These are phyloP conservation scores for Calidris pygmaea DNA, from an alignment of 2,113 vertebrate genomes.

Conservation along the genomic window DNA sequence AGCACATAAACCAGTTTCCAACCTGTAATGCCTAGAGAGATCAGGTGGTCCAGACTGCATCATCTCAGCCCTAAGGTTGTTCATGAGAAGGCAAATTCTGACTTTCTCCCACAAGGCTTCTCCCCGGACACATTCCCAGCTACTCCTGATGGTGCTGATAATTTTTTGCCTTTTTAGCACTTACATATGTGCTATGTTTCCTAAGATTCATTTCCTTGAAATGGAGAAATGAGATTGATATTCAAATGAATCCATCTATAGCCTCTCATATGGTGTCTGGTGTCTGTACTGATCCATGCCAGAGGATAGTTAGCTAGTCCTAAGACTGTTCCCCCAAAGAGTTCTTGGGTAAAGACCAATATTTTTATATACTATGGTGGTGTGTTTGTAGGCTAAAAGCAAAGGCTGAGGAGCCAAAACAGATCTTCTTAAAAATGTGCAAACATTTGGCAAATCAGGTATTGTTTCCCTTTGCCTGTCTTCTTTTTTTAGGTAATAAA, in stretches of 20 bases:
- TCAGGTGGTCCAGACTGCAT: not conserved
- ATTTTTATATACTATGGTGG: not conserved
- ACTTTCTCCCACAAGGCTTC: not conserved
- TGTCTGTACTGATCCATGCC: not conserved
- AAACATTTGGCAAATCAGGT: not conserved
- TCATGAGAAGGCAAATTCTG: not conserved
- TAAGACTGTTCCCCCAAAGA: not conserved
- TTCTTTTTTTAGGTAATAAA: not conserved
- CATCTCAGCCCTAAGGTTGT: not conserved
- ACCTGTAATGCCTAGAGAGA: not conserved
- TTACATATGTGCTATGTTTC: not conserved
- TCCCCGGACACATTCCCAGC: not conserved
- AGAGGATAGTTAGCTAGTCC: not conserved
- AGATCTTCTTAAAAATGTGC: not conserved
- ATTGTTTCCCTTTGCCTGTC: not conserved
- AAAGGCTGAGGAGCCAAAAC: not conserved
- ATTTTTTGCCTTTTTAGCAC: not conserved
- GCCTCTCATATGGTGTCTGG: not conserved
- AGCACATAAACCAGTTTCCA: not conserved
- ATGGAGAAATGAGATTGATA: not conserved
- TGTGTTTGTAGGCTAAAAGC: not conserved
- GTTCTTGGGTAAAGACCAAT: not conserved
- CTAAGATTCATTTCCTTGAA: not conserved
- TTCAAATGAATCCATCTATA: not conserved
- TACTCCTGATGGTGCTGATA: not conserved